Conservation (phyloP, 2,888 invertebrate species). For the Margaritifera margaritifera region DNA sequence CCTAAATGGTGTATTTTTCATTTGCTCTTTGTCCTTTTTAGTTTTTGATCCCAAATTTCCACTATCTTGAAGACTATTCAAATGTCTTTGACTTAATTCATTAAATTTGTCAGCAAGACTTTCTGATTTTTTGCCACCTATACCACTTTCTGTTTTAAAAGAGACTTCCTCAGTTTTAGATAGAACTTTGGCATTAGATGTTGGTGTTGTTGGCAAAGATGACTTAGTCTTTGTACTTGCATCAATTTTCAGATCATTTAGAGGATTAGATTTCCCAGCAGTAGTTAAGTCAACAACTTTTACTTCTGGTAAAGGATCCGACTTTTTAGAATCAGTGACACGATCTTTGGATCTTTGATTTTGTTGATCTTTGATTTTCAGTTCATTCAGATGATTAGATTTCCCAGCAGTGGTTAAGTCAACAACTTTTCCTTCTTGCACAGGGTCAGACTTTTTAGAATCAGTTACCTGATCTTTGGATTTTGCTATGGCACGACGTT, state of each 20-base stretch:
- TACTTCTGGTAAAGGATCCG: background rate
- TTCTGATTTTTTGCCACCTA: constrained; percentile 11
- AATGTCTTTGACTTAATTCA: constrained; percentile 33
- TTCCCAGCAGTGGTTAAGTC: constrained; percentile 3
- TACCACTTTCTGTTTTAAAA: background rate
- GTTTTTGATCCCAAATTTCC: background rate
- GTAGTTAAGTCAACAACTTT: background rate
- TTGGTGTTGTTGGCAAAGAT: no score
- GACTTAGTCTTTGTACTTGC: no score
- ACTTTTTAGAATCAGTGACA: background rate
- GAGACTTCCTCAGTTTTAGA: constrained; percentile 1
- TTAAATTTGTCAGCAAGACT: constrained; percentile 33
- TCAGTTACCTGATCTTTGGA: constrained; percentile 10
- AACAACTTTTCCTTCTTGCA: no score
- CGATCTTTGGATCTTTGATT: background rate
- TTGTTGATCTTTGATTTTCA: background rate
- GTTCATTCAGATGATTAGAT: background rate
- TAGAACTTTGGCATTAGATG: no score
- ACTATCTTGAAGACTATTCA: constrained; percentile 10
- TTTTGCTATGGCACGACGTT: constrained; percentile 37
- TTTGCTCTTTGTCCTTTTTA: constrained; percentile 1
- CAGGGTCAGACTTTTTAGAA: no score
- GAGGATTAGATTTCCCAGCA: no score
- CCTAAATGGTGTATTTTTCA: background rate
- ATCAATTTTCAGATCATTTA: no score